Evolutionary conservation across 2,113 vertebrate species (phyloP), one percentile per base, ranked within the genome.

Genomic region (Microtus richardsoni): DNA sequence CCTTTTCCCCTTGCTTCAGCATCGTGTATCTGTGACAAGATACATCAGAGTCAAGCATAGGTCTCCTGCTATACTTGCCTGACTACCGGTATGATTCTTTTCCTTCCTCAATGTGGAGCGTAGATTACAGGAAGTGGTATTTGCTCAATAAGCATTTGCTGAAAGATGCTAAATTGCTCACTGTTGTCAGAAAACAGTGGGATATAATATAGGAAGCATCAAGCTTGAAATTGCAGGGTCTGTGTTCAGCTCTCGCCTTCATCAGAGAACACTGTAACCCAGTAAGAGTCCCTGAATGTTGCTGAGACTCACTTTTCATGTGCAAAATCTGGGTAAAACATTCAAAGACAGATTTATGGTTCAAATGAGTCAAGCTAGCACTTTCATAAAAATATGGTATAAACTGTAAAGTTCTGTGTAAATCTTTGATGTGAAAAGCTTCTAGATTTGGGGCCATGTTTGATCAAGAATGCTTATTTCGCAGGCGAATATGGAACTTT

Each of bases 391-490:
- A 75, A 12, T 44, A 1, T 58, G 19, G 6, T 75, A 19, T 66
- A 28, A 93, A 84, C n/a, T 54, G 2, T 62, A 71, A 89, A 90
- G 39, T 22, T 94, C 41, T 44, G 13, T 8, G 70, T 41, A 62
- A 33, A 62, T 68, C 66, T 33, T 41, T 80, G 75, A 52, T 75
- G 24, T 75, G 49, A 39, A 93, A 88, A 89, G 12, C 30, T 92
- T 54, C 19, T 88, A 64, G n/a, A 83, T 84, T 47, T 79, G 7
- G 5, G 17, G 60, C 87, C 68, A 52, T n/a, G 26, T 62, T 87
- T 96, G 79, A 90, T 78, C 22, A 74, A 93, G 73, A 62, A 64
- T 73, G 54, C n/a, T 62, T 73, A 14, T 86, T 94, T 89, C 70
- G 36, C 22, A 71, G 70, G 80, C 12, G n/a, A 91, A 88, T 95